phyloP scores from a whole-genome alignment of 2,113 vertebrate species.

The Nematolebias whitei region DNA sequence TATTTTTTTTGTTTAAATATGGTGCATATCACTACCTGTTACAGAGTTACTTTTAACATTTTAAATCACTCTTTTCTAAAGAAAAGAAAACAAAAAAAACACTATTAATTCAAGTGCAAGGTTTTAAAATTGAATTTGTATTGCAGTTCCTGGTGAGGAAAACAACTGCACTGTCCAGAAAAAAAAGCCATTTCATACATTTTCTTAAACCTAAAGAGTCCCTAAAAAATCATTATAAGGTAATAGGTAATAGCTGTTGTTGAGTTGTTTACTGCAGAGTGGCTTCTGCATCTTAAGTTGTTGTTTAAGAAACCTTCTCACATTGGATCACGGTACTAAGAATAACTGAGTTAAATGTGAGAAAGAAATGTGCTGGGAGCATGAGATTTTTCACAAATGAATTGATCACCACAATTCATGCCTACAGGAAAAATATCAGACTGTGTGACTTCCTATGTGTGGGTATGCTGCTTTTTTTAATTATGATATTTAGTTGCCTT shows the following conservation, averaged over 20 bases:
- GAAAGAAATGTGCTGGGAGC: background rate
- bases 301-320: background rate
- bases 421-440: background rate
- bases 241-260: no score
- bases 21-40: background rate
- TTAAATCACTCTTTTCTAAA: background rate
- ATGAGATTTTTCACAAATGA: background rate
- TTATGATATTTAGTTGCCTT: no score
- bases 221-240: no score
- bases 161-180: no score
- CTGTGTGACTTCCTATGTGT: no score
- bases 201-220: no score
- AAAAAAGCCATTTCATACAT: no score
- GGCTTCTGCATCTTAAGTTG: no score
- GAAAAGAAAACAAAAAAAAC: background rate
- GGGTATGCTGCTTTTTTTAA: no score
- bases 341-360: background rate
- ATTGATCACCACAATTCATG: background rate
- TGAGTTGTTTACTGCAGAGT: no score
- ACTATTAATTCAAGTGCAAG: background rate
- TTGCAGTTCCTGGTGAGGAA: background rate
- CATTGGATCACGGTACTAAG: background rate
- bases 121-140: background rate
- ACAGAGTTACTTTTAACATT: background rate
- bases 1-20: no score